These are phyloP conservation scores for Mythimna albipuncta DNA, from an alignment of 2,888 invertebrate genomes.

Conservation along the genomic window DNA sequence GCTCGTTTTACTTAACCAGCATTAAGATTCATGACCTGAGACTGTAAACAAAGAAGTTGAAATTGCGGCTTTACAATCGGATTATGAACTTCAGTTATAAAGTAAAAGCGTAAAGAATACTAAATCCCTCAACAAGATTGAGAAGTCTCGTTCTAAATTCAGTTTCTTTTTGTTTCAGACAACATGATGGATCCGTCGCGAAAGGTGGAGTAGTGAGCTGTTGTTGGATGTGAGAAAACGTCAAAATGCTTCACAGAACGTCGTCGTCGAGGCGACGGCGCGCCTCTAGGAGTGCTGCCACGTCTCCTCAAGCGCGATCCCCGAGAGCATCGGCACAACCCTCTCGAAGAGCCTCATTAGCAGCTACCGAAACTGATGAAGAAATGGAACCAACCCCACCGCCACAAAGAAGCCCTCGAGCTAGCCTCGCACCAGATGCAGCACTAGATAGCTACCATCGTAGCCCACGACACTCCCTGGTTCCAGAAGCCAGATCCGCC, in stretches of 20 bases:
- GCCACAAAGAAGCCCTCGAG: constrained; percentile 88
- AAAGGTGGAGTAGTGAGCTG: constrained; percentile 18
- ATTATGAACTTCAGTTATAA: constrained; percentile 68
- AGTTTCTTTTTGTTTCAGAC: constrained; percentile 66
- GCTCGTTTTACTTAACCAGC: constrained; percentile 54
- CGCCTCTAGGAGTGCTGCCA: constrained; percentile 92
- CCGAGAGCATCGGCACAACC: constrained; percentile 87
- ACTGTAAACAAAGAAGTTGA: constrained; percentile 73
- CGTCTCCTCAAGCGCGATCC: constrained; percentile 91
- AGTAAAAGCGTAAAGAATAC: constrained; percentile 57
- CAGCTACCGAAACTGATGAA: constrained; percentile 92
- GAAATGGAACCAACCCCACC: constrained; percentile 86
- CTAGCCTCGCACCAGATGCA: constrained; percentile 91
- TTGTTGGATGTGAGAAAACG: constrained; percentile 19
- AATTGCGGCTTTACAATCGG: constrained; percentile 70
- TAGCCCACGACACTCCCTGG: constrained; percentile 90
- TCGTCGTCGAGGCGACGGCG: constrained; percentile 93
- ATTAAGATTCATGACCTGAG: constrained; percentile 68
- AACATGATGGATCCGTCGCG: constrained; percentile 45
- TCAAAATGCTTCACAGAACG: constrained; percentile 91
- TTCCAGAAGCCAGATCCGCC: constrained; percentile 90
- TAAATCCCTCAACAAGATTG: constrained; percentile 37
- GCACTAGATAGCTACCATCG: constrained; percentile 88
- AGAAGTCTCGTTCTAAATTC: constrained; percentile 21
- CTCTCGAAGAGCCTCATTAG: constrained; percentile 90